These are phyloP conservation scores for Dolichomitus sp. DNA, from an alignment of 2,888 invertebrate species.

Conservation along the genomic window DNA sequence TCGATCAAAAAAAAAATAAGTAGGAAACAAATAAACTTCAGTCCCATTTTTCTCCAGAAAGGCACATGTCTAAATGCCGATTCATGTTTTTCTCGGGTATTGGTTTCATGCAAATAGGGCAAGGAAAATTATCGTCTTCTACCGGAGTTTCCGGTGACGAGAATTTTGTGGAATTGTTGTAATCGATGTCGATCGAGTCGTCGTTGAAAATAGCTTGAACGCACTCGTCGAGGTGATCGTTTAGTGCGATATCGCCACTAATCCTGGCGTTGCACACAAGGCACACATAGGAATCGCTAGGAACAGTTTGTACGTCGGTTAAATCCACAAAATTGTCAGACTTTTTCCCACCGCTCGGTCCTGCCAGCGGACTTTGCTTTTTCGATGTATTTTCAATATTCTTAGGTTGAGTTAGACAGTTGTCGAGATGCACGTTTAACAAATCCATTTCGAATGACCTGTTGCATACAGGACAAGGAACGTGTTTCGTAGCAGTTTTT, in stretches of 20 bases:
- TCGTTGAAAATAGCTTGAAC: conserved; percentile 84
- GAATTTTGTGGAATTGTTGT: conserved; percentile 72
- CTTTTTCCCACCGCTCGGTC: not conserved
- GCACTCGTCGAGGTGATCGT: conserved; percentile 86
- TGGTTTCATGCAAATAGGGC: conserved; percentile 89
- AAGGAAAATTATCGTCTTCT: conserved; percentile 86
- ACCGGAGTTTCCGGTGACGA: conserved; percentile 53
- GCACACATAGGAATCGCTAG: conserved; percentile 71
- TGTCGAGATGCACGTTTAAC: conserved; percentile 84
- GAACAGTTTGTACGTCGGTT: conserved; percentile 17
- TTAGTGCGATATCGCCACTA: conserved; percentile 77
- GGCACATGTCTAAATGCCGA: conserved; percentile 88
- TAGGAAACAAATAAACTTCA: conserved; percentile 23
- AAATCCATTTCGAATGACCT: conserved; percentile 78
- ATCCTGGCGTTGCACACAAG: conserved; percentile 78
- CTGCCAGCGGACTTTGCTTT: not conserved
- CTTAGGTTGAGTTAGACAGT: conserved; percentile 37
- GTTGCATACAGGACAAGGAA: conserved; percentile 85
- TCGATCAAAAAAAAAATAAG: not conserved
- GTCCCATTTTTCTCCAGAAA: conserved; percentile 63
- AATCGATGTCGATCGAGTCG: conserved; percentile 78
- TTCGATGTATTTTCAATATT: not conserved
- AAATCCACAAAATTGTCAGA: conserved; percentile 15
- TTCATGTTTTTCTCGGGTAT: conserved; percentile 88
- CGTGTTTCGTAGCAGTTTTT: conserved; percentile 49